phyloP scores from a whole-genome alignment of 2,797 vertebrate genomes.

The Notoglanidium macrostoma region DNA sequence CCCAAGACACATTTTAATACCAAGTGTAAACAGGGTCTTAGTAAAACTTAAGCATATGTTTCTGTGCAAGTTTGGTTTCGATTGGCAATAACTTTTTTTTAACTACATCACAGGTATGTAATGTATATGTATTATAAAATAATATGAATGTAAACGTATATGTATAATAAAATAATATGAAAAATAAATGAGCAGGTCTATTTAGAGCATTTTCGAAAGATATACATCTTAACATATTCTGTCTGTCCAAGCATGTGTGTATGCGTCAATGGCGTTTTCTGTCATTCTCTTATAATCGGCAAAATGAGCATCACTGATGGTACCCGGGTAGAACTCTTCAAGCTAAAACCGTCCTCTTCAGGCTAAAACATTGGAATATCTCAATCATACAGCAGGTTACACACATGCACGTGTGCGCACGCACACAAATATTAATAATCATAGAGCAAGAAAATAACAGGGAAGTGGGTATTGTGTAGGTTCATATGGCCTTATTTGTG shows the following conservation, averaged over 20 bases:
- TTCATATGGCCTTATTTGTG: neutral
- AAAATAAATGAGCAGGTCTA: neutral
- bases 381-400: neutral
- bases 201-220: neutral
- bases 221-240: neutral
- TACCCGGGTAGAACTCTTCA: slow-evolving; percentile 12
- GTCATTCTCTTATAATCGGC: slow-evolving; percentile 16
- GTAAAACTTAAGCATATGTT: neutral
- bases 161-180: neutral
- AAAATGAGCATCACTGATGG: slow-evolving; percentile 21
- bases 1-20: no score
- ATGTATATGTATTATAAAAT: neutral
- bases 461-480: neutral
- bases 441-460: neutral
- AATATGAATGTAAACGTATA: neutral
- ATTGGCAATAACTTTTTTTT: neutral
- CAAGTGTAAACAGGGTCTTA: no score
- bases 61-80: neutral
- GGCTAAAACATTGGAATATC: neutral
- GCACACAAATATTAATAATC: neutral
- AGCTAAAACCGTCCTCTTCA: neutral
- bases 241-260: neutral
- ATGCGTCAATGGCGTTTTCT: neutral
- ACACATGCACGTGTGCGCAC: neutral
- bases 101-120: neutral